These are phyloP conservation scores for Whitmania pigra DNA, from an alignment of 1,140 invertebrate genomes.

Conservation along the genomic window DNA sequence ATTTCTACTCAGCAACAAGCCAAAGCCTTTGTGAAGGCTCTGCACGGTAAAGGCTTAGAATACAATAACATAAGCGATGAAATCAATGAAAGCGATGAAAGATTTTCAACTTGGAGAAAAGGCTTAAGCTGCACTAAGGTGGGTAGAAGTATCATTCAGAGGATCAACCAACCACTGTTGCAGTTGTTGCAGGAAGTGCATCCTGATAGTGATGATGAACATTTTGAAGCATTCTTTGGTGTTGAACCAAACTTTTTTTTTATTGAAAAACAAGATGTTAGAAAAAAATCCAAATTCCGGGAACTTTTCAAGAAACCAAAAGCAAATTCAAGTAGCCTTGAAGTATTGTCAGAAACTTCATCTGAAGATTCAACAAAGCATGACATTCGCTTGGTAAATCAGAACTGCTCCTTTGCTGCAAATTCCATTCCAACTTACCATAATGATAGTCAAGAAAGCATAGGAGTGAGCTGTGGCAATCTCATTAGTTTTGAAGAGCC, in stretches of 20 bases:
- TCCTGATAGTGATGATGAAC: background rate
- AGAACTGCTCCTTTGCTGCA: too few species aligned
- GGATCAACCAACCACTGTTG: slow-evolving; percentile 21
- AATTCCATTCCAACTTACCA: too few species aligned
- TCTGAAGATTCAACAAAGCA: background rate
- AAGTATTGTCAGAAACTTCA: background rate
- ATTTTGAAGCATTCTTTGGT: background rate
- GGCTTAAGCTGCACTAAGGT: slow-evolving; percentile 15
- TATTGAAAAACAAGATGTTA: background rate
- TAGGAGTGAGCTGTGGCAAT: too few species aligned
- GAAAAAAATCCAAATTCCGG: background rate
- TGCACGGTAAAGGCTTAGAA: slow-evolving; percentile 18
- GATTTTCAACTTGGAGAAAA: slow-evolving; percentile 18
- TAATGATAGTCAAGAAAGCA: too few species aligned
- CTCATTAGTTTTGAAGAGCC: too few species aligned
- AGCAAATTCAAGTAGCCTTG: background rate
- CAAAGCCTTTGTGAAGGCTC: slow-evolving; percentile 19
- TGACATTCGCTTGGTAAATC: too few species aligned
- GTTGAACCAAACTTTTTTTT: background rate
- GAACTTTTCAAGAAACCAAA: background rate
- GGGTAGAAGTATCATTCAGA: slow-evolving; percentile 19
- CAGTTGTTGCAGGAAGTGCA: slow-evolving; percentile 10
- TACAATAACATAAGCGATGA: slow-evolving; percentile 8
- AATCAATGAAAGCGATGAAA: slow-evolving; percentile 21
- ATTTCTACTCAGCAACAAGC: slow-evolving; percentile 20